Evolutionary conservation across 2,888 invertebrate genomes (phyloP), one percentile per base, ranked within the genome.

Genomic region (Napeogenes sylphis): DNA sequence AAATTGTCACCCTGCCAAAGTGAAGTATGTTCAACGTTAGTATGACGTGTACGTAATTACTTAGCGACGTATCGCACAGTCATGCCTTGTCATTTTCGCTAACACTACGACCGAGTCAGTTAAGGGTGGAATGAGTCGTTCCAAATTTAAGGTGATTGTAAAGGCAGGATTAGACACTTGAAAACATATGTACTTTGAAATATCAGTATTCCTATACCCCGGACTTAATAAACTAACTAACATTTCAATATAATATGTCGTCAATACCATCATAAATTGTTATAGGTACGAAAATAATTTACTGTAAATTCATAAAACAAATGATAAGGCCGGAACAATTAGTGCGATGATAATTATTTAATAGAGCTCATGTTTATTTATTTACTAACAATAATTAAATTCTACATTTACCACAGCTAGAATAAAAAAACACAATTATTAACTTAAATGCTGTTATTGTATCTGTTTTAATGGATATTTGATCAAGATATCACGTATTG

Each of bases 11-110:
- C 72, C 73, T 69, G 70, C 66, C 63, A 71, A 14, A 67, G 67
- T 66, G 71, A 65, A 75, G 80, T 77, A 76, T 75, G 77, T 76
- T 78, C 71, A 73, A 68, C 76, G 80, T 73, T 76, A 79, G 75
- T 82, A 82, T 86, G 84, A 87, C 85, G 84, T 81, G 84, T 83
- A 81, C 83, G 87, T 87, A 88, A 88, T 88, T 88, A 89, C 89
- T 89, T 88, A 88, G 80, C 74, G 74, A 74, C 76, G 77, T 73
- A 80, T 74, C 78, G 88, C 85, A 79, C 68, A 82, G 85, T 89
- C 88, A 88, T 88, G 88, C 89, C 79, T 77, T 85, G 88, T 88
- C 89, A 89, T 85, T 86, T 86, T 79, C 80, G 82, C 79, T 66
- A 64, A 66, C 68, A 63, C 66, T 63, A 45, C 65, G 53, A 64